Base-by-base conservation (phyloP, 2,113 vertebrate genomes). In the Kryptolebias marmoratus region DNA sequence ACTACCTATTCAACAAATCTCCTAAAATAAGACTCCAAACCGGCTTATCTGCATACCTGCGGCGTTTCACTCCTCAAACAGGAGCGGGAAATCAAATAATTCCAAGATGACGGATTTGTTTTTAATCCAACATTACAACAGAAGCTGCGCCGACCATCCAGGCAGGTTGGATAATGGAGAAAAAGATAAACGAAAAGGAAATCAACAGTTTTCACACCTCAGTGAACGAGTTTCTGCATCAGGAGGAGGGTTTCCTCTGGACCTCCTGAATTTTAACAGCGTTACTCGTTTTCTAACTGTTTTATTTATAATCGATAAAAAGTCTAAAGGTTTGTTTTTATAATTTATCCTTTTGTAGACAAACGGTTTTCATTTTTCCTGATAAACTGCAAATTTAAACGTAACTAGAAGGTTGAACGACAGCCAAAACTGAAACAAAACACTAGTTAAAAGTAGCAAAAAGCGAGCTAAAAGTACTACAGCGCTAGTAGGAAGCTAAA, bases 71-170 rank as follows among this genome's bases (percentile, higher is more conserved):
- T 80, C 61, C 62, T 75, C 75, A 64, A 36, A 72, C 11, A 27
- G 54, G 66, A 71, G 59, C 64, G 44, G 60, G 73, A 88, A 82
- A 73, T 61, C 3, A 30, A 81, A 44, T 44, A 49, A 65, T 70
- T 76, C 8, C 11, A 42, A 45, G 81, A 81, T 69, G 73, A 70
- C 44, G 0, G 49, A 27, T 59, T 71, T 77, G 71, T 82, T 81
- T 74, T 68, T 87, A 90, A 88, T 86, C 75, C 68, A 86, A 89
- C 85, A 80, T 77, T 78, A 71, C 50, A 68, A 73, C 72, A 75
- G 79, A 68, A 64, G 78, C 63, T 10, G 59, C 67, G 70, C 65
- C 74, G 79, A 73, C 50, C 73, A 69, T 80, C 58, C 36, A 28
- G 47, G 8, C 30, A 75, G 80, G 88, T 87, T 80, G 77, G 77